Base-by-base conservation (phyloP, 2,888 invertebrate genomes). In the Eristalis tenax region DNA sequence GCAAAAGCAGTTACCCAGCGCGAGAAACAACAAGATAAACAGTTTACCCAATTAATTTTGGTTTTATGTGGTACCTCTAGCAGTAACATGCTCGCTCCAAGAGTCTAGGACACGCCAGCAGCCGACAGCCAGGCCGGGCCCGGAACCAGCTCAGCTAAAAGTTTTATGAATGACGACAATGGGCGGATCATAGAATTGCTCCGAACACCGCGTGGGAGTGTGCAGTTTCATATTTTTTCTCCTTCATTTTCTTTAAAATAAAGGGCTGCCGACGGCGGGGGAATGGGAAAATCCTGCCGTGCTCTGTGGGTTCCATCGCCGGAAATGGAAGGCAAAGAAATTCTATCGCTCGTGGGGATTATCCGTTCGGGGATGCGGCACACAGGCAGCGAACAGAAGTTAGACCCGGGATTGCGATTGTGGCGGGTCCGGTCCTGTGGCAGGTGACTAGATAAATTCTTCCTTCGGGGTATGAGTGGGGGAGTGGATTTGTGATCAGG, bases 1-100 rank as follows among this genome's bases (percentile, higher is more conserved):
- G 32, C 32, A 43, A 4, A 15, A 6, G 6, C 38, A 65, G 38
- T 32, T 57, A 75, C 35, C 65, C 6, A 43, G 22, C 38, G 57
- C 61, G 35, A 57, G 57, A 61, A 56, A 57, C 64, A 65, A 65
- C 70, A 79, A 73, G 70, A 73, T 79, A 73, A 79, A 79, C 79
- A 65, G 79, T 79, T 79, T 79, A 71, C 71, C 65, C 71, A 79
- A 79, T 79, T 79, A 79, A 79, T 79, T 79, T 73, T 18, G 79
- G 79, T 73, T 79, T 79, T 43, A 69, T 79, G 59, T 76, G 18
- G 28, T 28, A 56, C 63, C 32, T 28, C 43, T 43, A 26, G 22
- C 50, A 50, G 43, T 2, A 50, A 50, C 43, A 18, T n/a, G 43
- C n/a, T 50, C 5, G 43, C 23, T 2, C 23, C 40, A n/a, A 0